Evolutionary conservation across 1,140 invertebrate species (phyloP).

Genomic region (Drosophila pectinifera): DNA sequence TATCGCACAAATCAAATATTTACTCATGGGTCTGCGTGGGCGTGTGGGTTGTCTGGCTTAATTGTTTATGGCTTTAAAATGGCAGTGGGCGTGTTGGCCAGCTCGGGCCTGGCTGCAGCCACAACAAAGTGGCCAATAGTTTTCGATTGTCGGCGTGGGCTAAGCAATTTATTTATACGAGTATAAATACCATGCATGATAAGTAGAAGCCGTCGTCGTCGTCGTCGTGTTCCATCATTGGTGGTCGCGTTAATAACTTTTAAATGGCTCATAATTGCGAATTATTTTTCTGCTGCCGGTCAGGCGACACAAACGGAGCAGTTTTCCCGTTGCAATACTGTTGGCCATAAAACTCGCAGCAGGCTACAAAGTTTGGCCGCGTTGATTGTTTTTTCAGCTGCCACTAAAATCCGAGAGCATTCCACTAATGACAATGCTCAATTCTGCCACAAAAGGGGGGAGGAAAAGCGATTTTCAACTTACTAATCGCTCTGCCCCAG

Average conservation of each 20-base stretch:
- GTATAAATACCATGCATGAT: constrained; percentile 19
- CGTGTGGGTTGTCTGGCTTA: constrained; percentile 55
- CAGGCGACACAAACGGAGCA: constrained; percentile 16
- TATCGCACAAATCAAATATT: constrained; percentile 66
- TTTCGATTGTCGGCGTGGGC: constrained; percentile 28
- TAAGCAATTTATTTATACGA: constrained; percentile 24
- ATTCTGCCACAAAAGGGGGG: not conserved
- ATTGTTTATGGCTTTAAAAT: constrained; percentile 66
- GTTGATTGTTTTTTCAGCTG: constrained; percentile 54
- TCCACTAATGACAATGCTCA: constrained; percentile 52
- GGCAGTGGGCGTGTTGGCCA: constrained; percentile 53
- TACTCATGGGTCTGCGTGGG: constrained; percentile 43
- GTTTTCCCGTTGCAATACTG: constrained; percentile 13
- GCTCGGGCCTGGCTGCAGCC: constrained; percentile 9
- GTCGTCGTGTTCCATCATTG: constrained; percentile 49
- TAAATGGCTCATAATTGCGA: constrained; percentile 78
- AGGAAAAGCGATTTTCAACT: constrained; percentile 49
- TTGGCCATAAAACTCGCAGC: constrained; percentile 49
- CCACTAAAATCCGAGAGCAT: constrained; percentile 27
- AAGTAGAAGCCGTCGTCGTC: constrained; percentile 20
- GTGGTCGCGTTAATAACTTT: constrained; percentile 71
- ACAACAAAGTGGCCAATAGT: constrained; percentile 30
- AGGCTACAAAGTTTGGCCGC: constrained; percentile 22
- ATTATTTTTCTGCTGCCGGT: constrained; percentile 30
- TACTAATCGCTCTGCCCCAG: constrained; percentile 58